A percentile compares a stretch with the other conserved stretches of the same genome.
These are phyloP conservation scores for Microcebus ravelobensis DNA, from an alignment of 2,113 vertebrate species.

Conservation along the genomic window DNA sequence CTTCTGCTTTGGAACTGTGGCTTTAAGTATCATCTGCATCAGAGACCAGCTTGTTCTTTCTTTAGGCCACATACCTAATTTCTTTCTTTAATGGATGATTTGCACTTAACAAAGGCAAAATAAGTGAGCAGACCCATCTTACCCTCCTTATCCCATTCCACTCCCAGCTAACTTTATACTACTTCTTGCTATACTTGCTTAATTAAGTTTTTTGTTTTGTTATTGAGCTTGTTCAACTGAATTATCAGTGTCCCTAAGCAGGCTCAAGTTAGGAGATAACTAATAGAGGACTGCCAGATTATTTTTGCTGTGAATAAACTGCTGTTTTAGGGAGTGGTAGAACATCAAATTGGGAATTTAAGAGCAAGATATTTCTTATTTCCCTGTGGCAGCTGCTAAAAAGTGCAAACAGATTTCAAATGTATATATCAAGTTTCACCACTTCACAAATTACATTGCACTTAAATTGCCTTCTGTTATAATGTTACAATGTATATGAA, in stretches of 20 bases:
- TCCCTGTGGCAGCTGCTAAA: not conserved
- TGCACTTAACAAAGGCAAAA: not conserved
- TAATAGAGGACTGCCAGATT: not conserved
- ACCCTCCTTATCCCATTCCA: not conserved
- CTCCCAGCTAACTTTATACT: not conserved
- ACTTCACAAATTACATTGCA: not conserved
- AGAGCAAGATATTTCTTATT: not conserved
- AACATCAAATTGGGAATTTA: not conserved
- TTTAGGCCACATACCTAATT: not conserved
- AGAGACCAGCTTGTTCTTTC: not conserved
- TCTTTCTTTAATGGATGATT: conserved; percentile 23
- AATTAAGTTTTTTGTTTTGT: not conserved
- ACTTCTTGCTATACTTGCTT: not conserved
- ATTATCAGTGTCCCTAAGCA: not conserved
- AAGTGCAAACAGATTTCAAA: conserved; percentile 24
- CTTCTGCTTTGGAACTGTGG: not conserved
- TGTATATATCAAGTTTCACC: not conserved
- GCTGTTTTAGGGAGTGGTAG: not conserved
- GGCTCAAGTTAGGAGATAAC: not conserved
- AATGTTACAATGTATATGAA: too few relatives aligned
- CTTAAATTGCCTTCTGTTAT: not conserved
- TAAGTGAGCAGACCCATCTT: not conserved
- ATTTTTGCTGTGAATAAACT: not conserved
- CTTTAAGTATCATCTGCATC: not conserved
- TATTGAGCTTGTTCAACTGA: not conserved